Conservation (phyloP, 1,140 invertebrate genomes). For the Ditylenchus dipsaci region DNA sequence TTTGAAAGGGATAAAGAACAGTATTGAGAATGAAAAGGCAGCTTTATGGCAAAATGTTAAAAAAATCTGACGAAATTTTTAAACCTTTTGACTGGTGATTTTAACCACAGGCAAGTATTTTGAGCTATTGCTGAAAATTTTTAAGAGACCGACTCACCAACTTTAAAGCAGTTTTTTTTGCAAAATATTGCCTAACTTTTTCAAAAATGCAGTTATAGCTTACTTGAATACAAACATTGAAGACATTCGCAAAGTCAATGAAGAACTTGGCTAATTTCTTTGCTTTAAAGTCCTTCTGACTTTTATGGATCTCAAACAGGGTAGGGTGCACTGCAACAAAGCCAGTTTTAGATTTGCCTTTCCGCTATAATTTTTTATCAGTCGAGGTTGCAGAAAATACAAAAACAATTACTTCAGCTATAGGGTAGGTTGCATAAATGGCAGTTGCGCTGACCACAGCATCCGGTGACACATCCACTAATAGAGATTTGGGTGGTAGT, state of each 20-base stretch:
- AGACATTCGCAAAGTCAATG: conserved; percentile 19
- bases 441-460: conserved; percentile 10
- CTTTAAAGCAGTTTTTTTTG: no score
- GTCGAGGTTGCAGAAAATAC: neutral
- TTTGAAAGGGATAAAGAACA: no score
- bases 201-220: neutral
- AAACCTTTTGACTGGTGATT: no score
- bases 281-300: conserved; percentile 16
- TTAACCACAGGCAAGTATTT: no score
- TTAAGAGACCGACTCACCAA: no score
- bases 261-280: conserved; percentile 21
- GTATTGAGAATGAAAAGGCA: no score
- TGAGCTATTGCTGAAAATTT: no score
- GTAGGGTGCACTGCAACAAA: conserved; percentile 13
- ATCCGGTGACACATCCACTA: neutral
- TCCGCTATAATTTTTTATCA: neutral
- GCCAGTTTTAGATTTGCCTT: conserved; percentile 13
- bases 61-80: no score
- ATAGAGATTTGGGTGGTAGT: conserved; percentile 16
- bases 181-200: no score
- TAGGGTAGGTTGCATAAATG: conserved; percentile 19
- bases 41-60: no score
- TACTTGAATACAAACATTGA: conserved; percentile 20
- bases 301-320: conserved; percentile 27
- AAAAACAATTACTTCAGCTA: conserved; percentile 10